Evolutionary conservation across 2,797 vertebrate species (phyloP).

Genomic region (Pagetopsis macropterus): DNA sequence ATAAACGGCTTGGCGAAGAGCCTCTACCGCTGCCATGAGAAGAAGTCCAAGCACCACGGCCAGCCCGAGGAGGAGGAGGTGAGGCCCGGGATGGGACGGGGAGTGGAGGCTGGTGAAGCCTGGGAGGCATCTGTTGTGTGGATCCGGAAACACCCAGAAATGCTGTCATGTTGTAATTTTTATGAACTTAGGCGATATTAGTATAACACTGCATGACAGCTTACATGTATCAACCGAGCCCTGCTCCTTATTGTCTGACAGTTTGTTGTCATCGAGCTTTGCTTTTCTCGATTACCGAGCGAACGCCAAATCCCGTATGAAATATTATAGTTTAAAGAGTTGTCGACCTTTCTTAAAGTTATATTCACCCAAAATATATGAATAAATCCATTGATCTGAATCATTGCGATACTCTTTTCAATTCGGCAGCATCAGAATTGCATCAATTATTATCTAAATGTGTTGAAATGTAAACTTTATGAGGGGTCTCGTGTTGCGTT

Average conservation of each 20-base stretch:
- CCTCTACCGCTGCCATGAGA: conserved; percentile 61
- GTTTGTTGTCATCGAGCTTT: not conserved
- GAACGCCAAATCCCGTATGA: not conserved
- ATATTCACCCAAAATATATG: rapidly evolving
- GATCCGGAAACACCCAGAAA: conserved; percentile 17
- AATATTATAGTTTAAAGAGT: not conserved
- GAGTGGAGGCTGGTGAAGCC: conserved; percentile 36
- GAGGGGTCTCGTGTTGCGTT: not conserved
- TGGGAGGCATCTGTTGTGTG: conserved; percentile 10
- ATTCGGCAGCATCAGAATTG: conserved; percentile 1
- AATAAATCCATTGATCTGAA: rapidly evolving
- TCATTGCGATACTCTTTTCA: rapidly evolving
- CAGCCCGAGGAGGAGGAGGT: conserved; percentile 78
- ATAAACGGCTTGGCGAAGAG: conserved; percentile 72
- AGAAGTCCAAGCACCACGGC: conserved; percentile 43
- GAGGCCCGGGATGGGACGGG: conserved; percentile 65
- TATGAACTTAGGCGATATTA: not conserved
- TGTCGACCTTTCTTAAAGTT: rapidly evolving
- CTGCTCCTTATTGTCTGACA: not conserved
- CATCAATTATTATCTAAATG: rapidly evolving
- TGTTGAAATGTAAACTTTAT: conserved; percentile 21
- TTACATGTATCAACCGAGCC: not conserved
- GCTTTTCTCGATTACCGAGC: not conserved
- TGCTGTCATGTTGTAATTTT: not conserved
- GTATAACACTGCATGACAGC: no score